phyloP scores from a whole-genome alignment of 2,888 invertebrate species.

The Aphodius sticticus region DNA sequence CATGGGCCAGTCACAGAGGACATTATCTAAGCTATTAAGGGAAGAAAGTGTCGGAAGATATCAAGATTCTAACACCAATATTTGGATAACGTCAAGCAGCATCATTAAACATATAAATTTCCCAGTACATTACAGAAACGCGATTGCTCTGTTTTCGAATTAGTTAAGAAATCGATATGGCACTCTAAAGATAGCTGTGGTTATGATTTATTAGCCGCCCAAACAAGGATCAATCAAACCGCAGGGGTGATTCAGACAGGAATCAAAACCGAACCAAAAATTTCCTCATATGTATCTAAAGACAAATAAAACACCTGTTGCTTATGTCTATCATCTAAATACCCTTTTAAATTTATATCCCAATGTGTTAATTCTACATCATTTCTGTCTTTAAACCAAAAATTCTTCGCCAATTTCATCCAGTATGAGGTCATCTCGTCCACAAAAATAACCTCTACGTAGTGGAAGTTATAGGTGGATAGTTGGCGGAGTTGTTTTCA shows the following conservation, averaged over 20 bases:
- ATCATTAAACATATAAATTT: no score
- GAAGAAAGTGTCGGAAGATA: no score
- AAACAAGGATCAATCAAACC: not conserved
- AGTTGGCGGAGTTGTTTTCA: conserved; percentile 4
- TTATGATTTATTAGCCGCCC: not conserved
- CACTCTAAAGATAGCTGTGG: conserved; percentile 4
- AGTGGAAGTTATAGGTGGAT: not conserved
- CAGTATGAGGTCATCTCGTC: not conserved
- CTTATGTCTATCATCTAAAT: no score
- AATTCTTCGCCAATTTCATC: not conserved
- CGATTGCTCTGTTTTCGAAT: not conserved
- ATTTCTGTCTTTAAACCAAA: no score
- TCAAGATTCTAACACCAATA: not conserved
- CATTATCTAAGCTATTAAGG: no score
- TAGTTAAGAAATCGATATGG: not conserved
- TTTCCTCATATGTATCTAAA: no score
- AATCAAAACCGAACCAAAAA: not conserved
- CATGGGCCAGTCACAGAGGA: no score
- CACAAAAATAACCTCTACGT: not conserved
- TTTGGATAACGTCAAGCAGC: not conserved
- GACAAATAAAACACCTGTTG: no score
- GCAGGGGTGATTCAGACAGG: not conserved
- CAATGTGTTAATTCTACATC: no score
- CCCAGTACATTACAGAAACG: not conserved
- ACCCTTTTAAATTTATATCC: no score